Conservation (phyloP, 1,140 invertebrate genomes). For the Metaphire vulgaris region DNA sequence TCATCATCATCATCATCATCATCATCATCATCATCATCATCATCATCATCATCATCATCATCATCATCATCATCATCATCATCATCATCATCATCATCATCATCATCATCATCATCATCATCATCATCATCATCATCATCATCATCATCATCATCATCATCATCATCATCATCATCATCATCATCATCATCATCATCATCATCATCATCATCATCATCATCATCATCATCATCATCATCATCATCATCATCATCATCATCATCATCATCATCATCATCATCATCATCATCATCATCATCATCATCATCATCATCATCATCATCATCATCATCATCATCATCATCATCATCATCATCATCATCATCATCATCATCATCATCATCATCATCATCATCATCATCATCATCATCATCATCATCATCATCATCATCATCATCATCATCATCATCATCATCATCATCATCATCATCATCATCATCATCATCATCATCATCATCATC, state of each 20-base stretch:
- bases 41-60: slow-evolving; percentile 5
- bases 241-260: slow-evolving; percentile 19
- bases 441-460: slow-evolving; percentile 12
- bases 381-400: slow-evolving; percentile 9
- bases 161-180: slow-evolving; percentile 19
- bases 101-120: slow-evolving; percentile 16
- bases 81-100: slow-evolving; percentile 17
- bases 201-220: slow-evolving; percentile 19
- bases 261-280: slow-evolving; percentile 14
- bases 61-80: slow-evolving; percentile 12
- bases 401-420: slow-evolving; percentile 2
- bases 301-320: slow-evolving; percentile 11
- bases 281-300: slow-evolving; percentile 9
- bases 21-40: slow-evolving; percentile 19
- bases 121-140: slow-evolving; percentile 19
- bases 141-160: slow-evolving; percentile 17
- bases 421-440: not conserved
- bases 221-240: slow-evolving; percentile 19
- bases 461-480: slow-evolving; percentile 12
- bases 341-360: slow-evolving; percentile 17
- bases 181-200: slow-evolving; percentile 17
- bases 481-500: slow-evolving; percentile 9
- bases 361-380: slow-evolving; percentile 12
- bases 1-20: slow-evolving; percentile 19
- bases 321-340: slow-evolving; percentile 10